Evolutionary conservation across 2,888 invertebrate species (phyloP).

Genomic region (Drosophila anomalata): DNA sequence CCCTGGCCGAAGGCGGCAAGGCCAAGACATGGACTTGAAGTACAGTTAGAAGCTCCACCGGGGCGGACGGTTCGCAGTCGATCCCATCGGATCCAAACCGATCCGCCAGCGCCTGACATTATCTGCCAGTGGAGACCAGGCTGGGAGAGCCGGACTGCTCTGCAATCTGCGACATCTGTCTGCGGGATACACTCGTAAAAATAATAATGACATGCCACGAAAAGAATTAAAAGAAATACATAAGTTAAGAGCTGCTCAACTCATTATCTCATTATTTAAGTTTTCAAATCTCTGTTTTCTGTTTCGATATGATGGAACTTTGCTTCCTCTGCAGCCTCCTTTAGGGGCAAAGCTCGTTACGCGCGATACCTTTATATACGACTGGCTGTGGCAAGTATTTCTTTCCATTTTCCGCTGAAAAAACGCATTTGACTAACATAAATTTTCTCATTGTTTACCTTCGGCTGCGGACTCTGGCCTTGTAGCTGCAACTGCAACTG

Average conservation of each 20-base stretch:
- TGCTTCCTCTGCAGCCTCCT: conserved; percentile 14
- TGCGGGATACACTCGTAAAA: conserved; percentile 11
- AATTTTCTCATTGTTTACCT: conserved; percentile 77
- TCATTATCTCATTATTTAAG: too few species aligned
- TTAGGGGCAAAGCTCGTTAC: conserved; percentile 57
- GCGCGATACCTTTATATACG: conserved; percentile 58
- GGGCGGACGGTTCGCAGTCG: conserved; percentile 4
- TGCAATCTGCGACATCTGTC: conserved; percentile 36
- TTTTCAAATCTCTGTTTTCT: neutral
- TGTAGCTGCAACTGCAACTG: conserved; percentile 30
- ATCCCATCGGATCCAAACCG: conserved; percentile 42
- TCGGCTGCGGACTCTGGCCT: conserved; percentile 14
- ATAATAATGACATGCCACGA: neutral
- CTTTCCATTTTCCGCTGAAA: conserved; percentile 74
- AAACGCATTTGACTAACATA: conserved; percentile 77
- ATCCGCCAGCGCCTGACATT: conserved; percentile 42
- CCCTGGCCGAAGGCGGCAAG: conserved; percentile 58
- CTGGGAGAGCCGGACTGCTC: neutral
- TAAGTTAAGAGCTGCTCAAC: too few species aligned
- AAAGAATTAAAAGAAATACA: neutral
- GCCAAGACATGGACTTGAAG: conserved; percentile 50
- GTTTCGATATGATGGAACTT: neutral
- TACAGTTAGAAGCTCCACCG: conserved; percentile 32
- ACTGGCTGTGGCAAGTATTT: conserved; percentile 52
- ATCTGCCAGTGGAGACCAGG: conserved; percentile 18